Evolutionary conservation across 2,113 vertebrate genomes (phyloP).

Genomic region (Numenius arquata): DNA sequence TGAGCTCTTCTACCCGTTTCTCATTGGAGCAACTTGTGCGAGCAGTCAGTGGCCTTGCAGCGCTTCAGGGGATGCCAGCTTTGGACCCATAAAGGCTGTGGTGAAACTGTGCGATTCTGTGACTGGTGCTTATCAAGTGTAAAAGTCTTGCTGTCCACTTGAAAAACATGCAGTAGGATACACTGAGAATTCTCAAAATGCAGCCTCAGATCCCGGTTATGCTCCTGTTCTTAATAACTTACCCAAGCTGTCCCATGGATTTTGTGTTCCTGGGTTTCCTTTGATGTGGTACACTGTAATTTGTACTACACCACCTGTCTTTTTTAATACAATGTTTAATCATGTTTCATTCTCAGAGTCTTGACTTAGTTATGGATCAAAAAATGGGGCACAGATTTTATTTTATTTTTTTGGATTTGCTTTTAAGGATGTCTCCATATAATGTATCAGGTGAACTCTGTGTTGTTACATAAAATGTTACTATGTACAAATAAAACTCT

Average conservation of each 20-base stretch:
- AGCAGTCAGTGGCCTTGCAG: background rate
- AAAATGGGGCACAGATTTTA: background rate
- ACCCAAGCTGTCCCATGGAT: background rate
- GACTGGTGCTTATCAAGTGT: background rate
- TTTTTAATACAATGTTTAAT: background rate
- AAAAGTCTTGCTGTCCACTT: background rate
- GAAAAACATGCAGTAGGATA: background rate
- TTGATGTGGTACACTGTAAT: conserved; percentile 42
- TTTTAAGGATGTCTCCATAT: background rate
- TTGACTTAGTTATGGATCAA: background rate
- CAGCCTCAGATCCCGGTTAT: background rate
- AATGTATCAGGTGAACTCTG: background rate
- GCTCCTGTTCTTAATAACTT: conserved; percentile 21
- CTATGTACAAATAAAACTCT: background rate
- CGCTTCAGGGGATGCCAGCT: background rate
- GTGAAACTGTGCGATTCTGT: background rate
- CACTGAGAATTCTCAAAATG: background rate
- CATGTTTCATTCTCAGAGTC: background rate
- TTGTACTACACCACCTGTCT: conserved; percentile 16
- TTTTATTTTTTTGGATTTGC: background rate
- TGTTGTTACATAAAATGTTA: background rate
- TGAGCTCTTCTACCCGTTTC: background rate
- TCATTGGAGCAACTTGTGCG: background rate
- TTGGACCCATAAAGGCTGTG: background rate
- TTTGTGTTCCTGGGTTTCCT: conserved; percentile 20